Base-by-base conservation (phyloP, 1,140 invertebrate species). In the Aphidius ervi region DNA sequence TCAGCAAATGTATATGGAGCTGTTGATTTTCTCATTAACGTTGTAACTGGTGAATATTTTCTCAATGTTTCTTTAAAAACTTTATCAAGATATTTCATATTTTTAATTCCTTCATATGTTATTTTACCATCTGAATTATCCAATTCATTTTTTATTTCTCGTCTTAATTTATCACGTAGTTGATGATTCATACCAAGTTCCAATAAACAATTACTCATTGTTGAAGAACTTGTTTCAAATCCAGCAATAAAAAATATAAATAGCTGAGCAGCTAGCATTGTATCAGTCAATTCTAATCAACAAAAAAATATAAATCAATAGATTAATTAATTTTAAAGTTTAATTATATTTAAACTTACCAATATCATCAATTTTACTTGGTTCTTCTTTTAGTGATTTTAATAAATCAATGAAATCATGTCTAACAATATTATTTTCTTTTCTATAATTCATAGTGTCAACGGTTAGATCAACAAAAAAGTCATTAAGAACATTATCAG, bases 201-300 rank as follows among this genome's bases (percentile, higher is more conserved):
- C 62, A 83, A 86, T 1, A 85, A 62, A 3, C 81, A 80, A 60
- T 84, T 84, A 39, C 83, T 79, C 4, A 88, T 77, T 0, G 86
- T 81, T 2, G 83, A 82, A 3, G 86, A 83, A 0, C 88, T 87
- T 0, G 89, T 89, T 65, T 90, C 88, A 68, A 85, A 89, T 23
- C 88, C 88, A 45, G 86, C 87, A n/a, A 87, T 67, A 64, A 87
- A 83, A 65, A 88, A 87, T 8, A 86, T 77, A 43, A 86, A 82
- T 2, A 80, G 77, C 70, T 87, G 83, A 0, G 84, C 84, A 0
- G 84, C 79, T 23, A 81, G 16, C 16, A 16, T 16, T 16, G 56
- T 66, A 16, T 16, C 16, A 16, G 16, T 16, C 16, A 16, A 16
- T 16, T 16, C 16, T 16, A 16, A 31, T 31, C 2, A 31, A 3